Percentiles rank a stretch among this genome's conserved stretches.
Conservation (phyloP, 2,797 vertebrate species). For the Oreochromis mossambicus region DNA sequence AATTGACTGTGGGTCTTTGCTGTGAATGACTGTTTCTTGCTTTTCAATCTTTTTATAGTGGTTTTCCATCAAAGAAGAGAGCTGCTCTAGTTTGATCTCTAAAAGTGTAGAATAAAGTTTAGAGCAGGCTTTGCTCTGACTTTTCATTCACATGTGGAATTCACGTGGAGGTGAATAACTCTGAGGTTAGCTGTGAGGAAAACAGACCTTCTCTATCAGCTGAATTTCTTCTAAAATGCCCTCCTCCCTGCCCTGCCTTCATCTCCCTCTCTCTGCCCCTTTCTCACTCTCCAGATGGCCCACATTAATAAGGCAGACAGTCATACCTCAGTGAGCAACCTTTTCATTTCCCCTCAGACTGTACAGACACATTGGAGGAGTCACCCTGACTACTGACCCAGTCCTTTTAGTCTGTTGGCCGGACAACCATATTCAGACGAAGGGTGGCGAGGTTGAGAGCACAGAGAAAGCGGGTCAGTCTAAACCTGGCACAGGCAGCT, state of each 20-base stretch:
- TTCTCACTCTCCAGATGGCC: constrained; percentile 57
- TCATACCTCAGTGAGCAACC: constrained; percentile 57
- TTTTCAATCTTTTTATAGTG: neutral
- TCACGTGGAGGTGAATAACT: constrained; percentile 33
- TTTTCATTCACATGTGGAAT: constrained; percentile 17
- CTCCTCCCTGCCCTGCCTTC: constrained; percentile 16
- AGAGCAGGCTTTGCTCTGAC: neutral
- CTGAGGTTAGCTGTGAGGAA: constrained; percentile 10
- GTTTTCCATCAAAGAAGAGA: neutral
- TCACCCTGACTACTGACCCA: constrained; percentile 48
- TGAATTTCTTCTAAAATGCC: constrained; percentile 24
- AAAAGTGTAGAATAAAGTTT: neutral
- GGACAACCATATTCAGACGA: neutral
- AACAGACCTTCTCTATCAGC: constrained; percentile 18
- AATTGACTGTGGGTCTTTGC: neutral
- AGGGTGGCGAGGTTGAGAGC: neutral
- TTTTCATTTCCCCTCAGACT: constrained; percentile 62
- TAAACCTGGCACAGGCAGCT: neutral
- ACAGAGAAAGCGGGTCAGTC: neutral
- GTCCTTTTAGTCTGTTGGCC: constrained; percentile 13
- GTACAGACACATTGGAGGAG: constrained; percentile 32
- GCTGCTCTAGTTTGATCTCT: neutral
- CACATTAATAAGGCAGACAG: constrained; percentile 64
- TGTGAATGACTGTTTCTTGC: neutral
- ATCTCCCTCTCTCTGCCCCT: neutral